Percentiles rank a stretch among this genome's conserved stretches.
Evolutionary conservation across 1,140 invertebrate species (phyloP).

Genomic region (Tetragonula clypearis): DNA sequence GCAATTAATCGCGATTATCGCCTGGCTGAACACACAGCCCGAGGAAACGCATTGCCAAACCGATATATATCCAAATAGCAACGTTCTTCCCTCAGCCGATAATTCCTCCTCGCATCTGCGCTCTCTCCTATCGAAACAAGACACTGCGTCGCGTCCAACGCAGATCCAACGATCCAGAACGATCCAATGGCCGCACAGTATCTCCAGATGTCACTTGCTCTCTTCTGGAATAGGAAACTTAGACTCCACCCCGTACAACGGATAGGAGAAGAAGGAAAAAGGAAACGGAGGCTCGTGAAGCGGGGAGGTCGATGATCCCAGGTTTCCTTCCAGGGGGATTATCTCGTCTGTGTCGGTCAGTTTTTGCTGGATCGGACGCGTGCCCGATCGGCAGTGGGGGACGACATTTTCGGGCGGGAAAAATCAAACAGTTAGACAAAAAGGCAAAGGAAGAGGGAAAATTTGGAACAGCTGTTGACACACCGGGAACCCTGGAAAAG

Average conservation of each 20-base stretch:
- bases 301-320: not conserved
- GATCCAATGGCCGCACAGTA: slow-evolving; percentile 43
- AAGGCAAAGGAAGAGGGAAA: slow-evolving; percentile 23
- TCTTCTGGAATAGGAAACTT: slow-evolving; percentile 53
- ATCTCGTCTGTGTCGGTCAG: slow-evolving; percentile 32
- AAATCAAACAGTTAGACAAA: slow-evolving; percentile 26
- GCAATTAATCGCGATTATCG: slow-evolving; percentile 20
- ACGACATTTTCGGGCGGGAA: slow-evolving; percentile 20
- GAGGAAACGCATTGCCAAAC: slow-evolving; percentile 9
- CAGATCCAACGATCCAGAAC: slow-evolving; percentile 27
- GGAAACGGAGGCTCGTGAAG: slow-evolving; percentile 14
- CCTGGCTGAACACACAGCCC: not conserved
- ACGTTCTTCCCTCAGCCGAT: slow-evolving; percentile 60
- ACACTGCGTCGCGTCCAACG: not conserved
- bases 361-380: slow-evolving; percentile 37
- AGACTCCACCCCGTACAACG: slow-evolving; percentile 12
- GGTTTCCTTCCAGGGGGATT: slow-evolving; percentile 11
- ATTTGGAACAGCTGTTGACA: slow-evolving; percentile 67
- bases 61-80: slow-evolving; percentile 54
- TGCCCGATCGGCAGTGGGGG: not conserved
- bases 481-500: slow-evolving; percentile 29
- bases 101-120: slow-evolving; percentile 72
- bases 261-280: not conserved
- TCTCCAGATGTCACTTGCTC: slow-evolving; percentile 70
- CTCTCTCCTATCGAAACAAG: slow-evolving; percentile 35